Evolutionary conservation across 2,888 invertebrate genomes (phyloP).

Genomic region (Eledone cirrhosa): DNA sequence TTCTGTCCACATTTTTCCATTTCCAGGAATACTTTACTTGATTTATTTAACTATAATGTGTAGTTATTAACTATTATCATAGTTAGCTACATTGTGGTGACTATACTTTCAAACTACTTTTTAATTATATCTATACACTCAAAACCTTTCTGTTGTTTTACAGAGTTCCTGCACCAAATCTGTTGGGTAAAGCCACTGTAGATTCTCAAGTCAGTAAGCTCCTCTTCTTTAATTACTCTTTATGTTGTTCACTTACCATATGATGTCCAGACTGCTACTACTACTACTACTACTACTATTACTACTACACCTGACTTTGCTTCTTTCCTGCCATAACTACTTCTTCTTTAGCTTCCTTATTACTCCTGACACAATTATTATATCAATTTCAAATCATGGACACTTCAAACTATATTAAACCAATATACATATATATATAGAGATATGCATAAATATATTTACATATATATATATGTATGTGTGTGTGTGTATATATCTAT

Average conservation of each 20-base stretch:
- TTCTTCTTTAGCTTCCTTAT: background rate
- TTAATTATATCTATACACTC: no score
- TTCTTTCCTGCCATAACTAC: slow-evolving; percentile 14
- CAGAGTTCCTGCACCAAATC: slow-evolving; percentile 37
- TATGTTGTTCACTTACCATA: slow-evolving; percentile 26
- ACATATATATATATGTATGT: background rate
- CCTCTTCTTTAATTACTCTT: slow-evolving; percentile 66
- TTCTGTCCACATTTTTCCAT: no score
- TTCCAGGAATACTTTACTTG: no score
- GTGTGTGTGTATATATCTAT: background rate
- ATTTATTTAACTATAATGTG: no score
- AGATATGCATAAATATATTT: background rate
- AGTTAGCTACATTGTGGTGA: no score
- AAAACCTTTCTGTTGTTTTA: slow-evolving; percentile 33
- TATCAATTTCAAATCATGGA: background rate
- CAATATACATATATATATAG: background rate
- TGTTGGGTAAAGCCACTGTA: slow-evolving; percentile 75
- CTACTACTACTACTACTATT: slow-evolving; percentile 4
- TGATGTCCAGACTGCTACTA: slow-evolving; percentile 23
- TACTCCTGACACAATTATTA: background rate
- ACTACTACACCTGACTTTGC: slow-evolving; percentile 23
- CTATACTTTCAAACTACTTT: no score
- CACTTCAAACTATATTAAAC: background rate
- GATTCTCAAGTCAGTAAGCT: slow-evolving; percentile 99
- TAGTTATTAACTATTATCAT: no score